Evolutionary conservation across 1,140 invertebrate species (phyloP), one percentile per base, ranked within the genome.

Genomic region (Gryllus bimaculatus): DNA sequence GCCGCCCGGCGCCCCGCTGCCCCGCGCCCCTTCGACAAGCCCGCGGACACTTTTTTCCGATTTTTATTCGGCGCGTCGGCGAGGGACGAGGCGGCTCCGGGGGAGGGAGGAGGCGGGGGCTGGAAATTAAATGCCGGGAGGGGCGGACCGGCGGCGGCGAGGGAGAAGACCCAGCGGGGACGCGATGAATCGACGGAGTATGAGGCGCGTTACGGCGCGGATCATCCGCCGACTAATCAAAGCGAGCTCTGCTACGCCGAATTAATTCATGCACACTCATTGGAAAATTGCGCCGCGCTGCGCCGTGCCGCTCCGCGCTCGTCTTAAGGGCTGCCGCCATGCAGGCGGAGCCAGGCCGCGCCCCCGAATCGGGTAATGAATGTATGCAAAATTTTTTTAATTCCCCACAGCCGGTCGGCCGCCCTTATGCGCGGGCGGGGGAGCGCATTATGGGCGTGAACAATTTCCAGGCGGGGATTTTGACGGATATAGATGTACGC

Each of bases 201-300:
- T 66, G 54, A 66, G 54, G 54, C 54, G 54, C 54, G 54, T 10
- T 66, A 18, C 10, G 54, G 54, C 54, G 54, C 54, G 54, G 54
- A 66, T 66, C 54, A 66, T 66, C 54, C 54, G 54, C 10, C 54
- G 54, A 66, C 54, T 66, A 66, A 66, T 66, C 54, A 66, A 66
- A 66, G 54, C 54, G 54, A 66, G 54, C 54, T 10, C 10, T 18
- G 18, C 54, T 10, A 7, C 10, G 10, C 54, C 54, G 54, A 66
- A 66, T 66, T 66, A 66, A 66, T 66, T 66, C 54, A 66, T 66
- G 54, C 54, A 66, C 54, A 66, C 54, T 66, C 54, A 66, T 66
- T 66, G 54, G 54, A 66, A 66, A 66, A 66, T 66, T 66, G 54
- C 54, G 54, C 10, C 54, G 54, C 54, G 54, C 54, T 7, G 2